A percentile compares a stretch with the other conserved stretches of the same genome.
phyloP scores from a whole-genome alignment of 2,888 invertebrate species.

The Drosophila neotestacea region DNA sequence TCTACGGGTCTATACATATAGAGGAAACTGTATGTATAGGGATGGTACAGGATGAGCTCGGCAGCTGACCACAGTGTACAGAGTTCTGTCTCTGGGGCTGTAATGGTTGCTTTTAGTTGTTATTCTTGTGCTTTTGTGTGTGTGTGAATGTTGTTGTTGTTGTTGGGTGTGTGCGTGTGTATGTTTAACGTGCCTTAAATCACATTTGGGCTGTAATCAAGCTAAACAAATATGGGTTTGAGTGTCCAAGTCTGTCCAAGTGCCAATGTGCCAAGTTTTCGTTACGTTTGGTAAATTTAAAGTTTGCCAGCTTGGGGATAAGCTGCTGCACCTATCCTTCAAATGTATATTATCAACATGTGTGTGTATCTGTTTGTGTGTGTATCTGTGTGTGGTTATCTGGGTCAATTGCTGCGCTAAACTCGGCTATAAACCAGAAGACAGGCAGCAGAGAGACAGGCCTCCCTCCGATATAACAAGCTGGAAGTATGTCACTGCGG shows the following conservation, averaged over 20 bases:
- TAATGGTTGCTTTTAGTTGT: slow-evolving; percentile 38
- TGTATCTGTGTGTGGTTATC: slow-evolving; percentile 34
- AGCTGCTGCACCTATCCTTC: slow-evolving; percentile 18
- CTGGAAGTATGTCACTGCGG: slow-evolving; percentile 22
- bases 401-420: slow-evolving; percentile 66
- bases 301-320: slow-evolving; percentile 37
- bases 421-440: slow-evolving; percentile 40
- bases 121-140: slow-evolving; percentile 20
- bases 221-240: slow-evolving; percentile 68
- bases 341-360: slow-evolving; percentile 18
- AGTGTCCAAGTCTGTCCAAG: slow-evolving; percentile 21
- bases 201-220: slow-evolving; percentile 80
- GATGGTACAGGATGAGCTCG: slow-evolving; percentile 8
- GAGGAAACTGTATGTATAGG: slow-evolving; percentile 8
- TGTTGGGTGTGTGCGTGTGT: slow-evolving; percentile 35
- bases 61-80: slow-evolving; percentile 36
- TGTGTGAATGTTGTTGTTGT: slow-evolving; percentile 16
- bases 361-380: slow-evolving; percentile 7
- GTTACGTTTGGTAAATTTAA: slow-evolving; percentile 58
- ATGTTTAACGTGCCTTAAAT: slow-evolving; percentile 78
- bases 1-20: neutral
- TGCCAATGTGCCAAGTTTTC: slow-evolving; percentile 56
- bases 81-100: slow-evolving; percentile 23
- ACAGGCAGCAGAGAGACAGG: slow-evolving; percentile 1
- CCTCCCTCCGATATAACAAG: neutral